phyloP scores from a whole-genome alignment of 2,888 invertebrate genomes.

The Clusia tigrina region DNA sequence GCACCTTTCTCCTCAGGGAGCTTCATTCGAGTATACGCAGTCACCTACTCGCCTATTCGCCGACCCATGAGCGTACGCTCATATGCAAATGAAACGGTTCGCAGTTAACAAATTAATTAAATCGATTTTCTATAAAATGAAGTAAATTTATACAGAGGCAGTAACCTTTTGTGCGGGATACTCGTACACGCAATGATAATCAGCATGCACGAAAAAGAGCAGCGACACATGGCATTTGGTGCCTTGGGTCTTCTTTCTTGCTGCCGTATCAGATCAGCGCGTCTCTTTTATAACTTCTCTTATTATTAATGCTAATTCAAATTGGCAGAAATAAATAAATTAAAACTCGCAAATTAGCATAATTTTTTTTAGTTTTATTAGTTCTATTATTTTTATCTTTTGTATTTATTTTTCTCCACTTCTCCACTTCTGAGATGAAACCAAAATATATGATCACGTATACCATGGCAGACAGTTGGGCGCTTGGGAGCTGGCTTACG shows the following conservation, averaged over 20 bases:
- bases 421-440: too few species aligned
- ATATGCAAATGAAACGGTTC: too few species aligned
- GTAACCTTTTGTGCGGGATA: constrained; percentile 11
- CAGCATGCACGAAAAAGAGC: too few species aligned
- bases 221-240: constrained; percentile 10
- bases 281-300: constrained; percentile 7
- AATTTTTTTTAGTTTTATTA: background rate
- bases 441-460: constrained; percentile 3
- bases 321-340: background rate
- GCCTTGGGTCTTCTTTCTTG: too few species aligned
- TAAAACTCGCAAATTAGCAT: constrained; percentile 20
- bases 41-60: too few species aligned
- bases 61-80: too few species aligned
- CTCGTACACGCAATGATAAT: background rate
- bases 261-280: background rate
- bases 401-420: too few species aligned
- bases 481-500: constrained; percentile 19
- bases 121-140: too few species aligned
- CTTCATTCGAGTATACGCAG: too few species aligned
- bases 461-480: constrained; percentile 28
- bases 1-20: too few species aligned
- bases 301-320: constrained; percentile 26
- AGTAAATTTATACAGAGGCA: constrained; percentile 8
- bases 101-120: constrained; percentile 23
- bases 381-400: background rate